Conservation (phyloP, 2,797 vertebrate species). For the Crenichthys baileyi region DNA sequence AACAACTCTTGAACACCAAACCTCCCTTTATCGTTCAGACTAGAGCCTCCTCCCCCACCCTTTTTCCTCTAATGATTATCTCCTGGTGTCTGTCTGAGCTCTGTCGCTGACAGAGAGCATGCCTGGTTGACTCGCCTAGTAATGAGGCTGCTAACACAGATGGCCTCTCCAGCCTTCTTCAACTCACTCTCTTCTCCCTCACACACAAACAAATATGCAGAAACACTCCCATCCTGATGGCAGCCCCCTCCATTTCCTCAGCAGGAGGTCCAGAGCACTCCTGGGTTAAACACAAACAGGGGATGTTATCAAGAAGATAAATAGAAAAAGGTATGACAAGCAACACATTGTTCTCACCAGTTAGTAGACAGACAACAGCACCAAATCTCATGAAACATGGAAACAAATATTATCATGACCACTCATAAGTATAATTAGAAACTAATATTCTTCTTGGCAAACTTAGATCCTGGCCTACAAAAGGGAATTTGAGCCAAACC, state of each 20-base stretch:
- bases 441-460: neutral
- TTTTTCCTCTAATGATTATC: conserved; percentile 65
- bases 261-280: conserved; percentile 61
- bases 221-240: conserved; percentile 31
- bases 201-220: conserved; percentile 25
- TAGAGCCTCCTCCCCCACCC: conserved; percentile 32
- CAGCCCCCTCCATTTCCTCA: conserved; percentile 13
- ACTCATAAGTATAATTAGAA: neutral
- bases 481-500: too few relatives aligned
- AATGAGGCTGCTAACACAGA: conserved; percentile 77
- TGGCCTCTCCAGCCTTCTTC: conserved; percentile 64
- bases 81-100: conserved; percentile 66
- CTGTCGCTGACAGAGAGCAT: conserved; percentile 66
- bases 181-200: conserved; percentile 31
- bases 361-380: conserved; percentile 15
- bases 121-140: conserved; percentile 73
- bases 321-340: conserved; percentile 39
- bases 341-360: conserved; percentile 49
- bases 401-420: conserved; percentile 10
- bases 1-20: conserved; percentile 45
- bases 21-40: conserved; percentile 42
- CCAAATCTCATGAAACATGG: conserved; percentile 13
- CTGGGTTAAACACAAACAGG: conserved; percentile 59
- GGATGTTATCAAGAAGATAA: conserved; percentile 54
- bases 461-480: neutral